A percentile compares a stretch with the other conserved stretches of the same genome.
phyloP scores from a whole-genome alignment of 2,113 vertebrate species.

The Stigmatopora argus region DNA sequence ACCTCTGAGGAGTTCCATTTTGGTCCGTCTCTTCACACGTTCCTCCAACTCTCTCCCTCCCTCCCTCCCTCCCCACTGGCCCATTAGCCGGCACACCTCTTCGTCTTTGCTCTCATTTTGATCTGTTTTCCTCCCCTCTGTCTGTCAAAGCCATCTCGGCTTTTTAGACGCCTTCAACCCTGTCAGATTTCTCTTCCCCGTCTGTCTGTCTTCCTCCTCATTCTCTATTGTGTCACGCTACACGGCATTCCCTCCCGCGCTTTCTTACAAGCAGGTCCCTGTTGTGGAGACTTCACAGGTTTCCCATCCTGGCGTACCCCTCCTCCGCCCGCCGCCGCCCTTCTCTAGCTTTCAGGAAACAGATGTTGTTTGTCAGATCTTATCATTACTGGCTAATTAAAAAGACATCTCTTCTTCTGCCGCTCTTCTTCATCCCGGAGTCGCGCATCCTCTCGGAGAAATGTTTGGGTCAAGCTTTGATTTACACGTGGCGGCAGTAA shows the following conservation, averaged over 20 bases:
- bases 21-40: conserved; percentile 59
- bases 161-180: conserved; percentile 60
- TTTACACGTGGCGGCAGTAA: conserved; percentile 30
- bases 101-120: conserved; percentile 42
- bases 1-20: conserved; percentile 67
- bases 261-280: conserved; percentile 66
- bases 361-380: conserved; percentile 82
- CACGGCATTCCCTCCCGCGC: conserved; percentile 57
- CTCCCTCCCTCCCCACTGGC: conserved; percentile 22
- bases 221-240: conserved; percentile 68
- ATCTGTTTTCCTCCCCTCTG: conserved; percentile 54
- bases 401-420: conserved; percentile 68
- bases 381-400: conserved; percentile 80
- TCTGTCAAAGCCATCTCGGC: conserved; percentile 62
- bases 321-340: conserved; percentile 10
- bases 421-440: conserved; percentile 56
- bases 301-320: conserved; percentile 40
- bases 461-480: conserved; percentile 48
- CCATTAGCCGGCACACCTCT: conserved; percentile 55
- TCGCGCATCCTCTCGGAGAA: conserved; percentile 55
- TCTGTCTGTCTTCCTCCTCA: conserved; percentile 62
- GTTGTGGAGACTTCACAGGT: conserved; percentile 67
- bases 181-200: conserved; percentile 61
- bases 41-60: conserved; percentile 18
- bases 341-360: conserved; percentile 62